Base-by-base conservation (phyloP, 2,888 invertebrate species). In the Notodonta ziczac region DNA sequence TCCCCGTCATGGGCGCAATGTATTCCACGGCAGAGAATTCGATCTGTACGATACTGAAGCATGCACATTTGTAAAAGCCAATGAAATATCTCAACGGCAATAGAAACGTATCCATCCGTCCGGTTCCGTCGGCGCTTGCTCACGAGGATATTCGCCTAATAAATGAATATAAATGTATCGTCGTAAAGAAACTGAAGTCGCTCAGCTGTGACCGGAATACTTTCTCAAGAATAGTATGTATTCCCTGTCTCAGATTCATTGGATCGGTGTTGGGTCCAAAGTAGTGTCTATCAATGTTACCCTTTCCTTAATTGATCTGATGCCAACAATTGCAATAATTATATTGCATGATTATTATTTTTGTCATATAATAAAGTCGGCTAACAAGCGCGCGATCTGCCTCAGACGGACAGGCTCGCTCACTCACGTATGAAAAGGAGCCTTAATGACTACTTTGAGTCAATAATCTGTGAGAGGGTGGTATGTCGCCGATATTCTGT, bases 31-130 rank as follows among this genome's bases (percentile, higher is more conserved):
- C 65, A 70, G 66, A 70, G 67, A 70, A 77, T 73, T 74, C 73
- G 74, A 76, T 76, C 67, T 69, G 65, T 63, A 75, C 80, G 78
- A 76, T 74, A 77, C 75, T 75, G 74, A 78, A 75, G 76, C 77
- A 77, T 81, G 77, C 81, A 76, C 77, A 84, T 85, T 82, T 81
- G 79, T 83, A 78, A 83, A 81, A 83, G 83, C 81, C 84, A 83
- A 84, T 83, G 84, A 83, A 83, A 85, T 85, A 83, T 83, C 79
- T 83, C 78, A 79, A 80, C 81, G 78, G 81, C 83, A 81, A 83
- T 84, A 83, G 79, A 81, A 85, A 81, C 72, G 79, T 81, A 82
- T 77, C 81, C 83, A 81, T 81, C 78, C 80, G 80, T 80, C 82
- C 73, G 72, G 72, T 74, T 74, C 75, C 77, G 72, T 74, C 73